phyloP scores from a whole-genome alignment of 2,113 vertebrate species.

The Megaleporinus macrocephalus region DNA sequence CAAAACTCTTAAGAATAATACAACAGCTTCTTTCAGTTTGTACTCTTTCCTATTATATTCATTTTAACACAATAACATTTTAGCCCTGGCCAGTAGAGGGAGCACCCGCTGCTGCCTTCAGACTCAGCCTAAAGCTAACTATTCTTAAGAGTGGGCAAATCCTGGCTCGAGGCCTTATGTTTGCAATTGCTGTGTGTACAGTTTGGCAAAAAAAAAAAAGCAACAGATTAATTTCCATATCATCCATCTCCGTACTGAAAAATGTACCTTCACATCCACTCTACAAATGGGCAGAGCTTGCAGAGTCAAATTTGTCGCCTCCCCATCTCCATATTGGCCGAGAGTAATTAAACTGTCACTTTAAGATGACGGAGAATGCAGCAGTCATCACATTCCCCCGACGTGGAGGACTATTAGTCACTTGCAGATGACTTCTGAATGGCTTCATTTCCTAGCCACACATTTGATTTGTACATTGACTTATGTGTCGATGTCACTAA shows the following conservation, averaged over 20 bases:
- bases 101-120: neutral
- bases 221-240: neutral
- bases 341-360: conserved; percentile 63
- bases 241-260: neutral
- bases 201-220: neutral
- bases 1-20: too few species aligned
- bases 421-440: conserved; percentile 25
- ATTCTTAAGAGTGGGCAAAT: neutral
- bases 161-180: neutral
- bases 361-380: conserved; percentile 42
- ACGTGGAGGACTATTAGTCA: conserved; percentile 42
- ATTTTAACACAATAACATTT: neutral
- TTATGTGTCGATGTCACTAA: conserved; percentile 7
- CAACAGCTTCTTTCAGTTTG: too few species aligned
- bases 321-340: conserved; percentile 48
- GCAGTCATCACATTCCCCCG: conserved; percentile 47
- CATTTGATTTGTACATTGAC: conserved; percentile 31
- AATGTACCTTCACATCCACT: conserved; percentile 42
- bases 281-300: conserved; percentile 28
- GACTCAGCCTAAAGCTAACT: neutral
- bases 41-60: too few species aligned
- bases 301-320: conserved; percentile 1
- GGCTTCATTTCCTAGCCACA: conserved; percentile 49
- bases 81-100: neutral
- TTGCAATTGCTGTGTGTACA: neutral